These are phyloP conservation scores for Neostethus bicornis DNA, from an alignment of 2,797 vertebrate species.

Conservation along the genomic window DNA sequence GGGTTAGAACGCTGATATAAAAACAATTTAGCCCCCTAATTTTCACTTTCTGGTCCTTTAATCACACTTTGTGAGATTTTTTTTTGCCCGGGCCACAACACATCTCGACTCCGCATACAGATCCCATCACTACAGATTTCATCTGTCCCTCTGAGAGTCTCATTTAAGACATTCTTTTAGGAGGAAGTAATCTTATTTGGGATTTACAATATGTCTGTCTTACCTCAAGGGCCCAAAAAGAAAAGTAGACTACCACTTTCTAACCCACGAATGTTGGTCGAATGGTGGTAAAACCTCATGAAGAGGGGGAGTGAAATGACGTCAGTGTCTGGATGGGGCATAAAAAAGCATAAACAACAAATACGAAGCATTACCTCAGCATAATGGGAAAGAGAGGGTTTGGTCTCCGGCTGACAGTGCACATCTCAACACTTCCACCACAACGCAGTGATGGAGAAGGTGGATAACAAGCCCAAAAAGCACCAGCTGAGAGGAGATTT, in stretches of 20 bases:
- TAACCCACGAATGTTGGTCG: conserved; percentile 45
- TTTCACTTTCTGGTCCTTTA: conserved; percentile 64
- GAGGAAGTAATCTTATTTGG: conserved; percentile 58
- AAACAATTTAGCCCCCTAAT: conserved; percentile 64
- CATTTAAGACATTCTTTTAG: conserved; percentile 55
- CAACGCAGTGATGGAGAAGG: conserved; percentile 40
- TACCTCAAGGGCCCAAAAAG: conserved; percentile 52
- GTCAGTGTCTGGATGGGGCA: conserved; percentile 67
- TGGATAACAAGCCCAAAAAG: conserved; percentile 29
- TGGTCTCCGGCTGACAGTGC: conserved; percentile 53
- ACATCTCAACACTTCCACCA: conserved; percentile 52
- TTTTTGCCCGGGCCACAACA: conserved; percentile 31
- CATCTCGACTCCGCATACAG: conserved; percentile 47
- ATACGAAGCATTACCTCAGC: conserved; percentile 68
- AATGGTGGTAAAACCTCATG: conserved; percentile 63
- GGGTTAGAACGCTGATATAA: conserved; percentile 53
- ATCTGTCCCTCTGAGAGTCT: conserved; percentile 34
- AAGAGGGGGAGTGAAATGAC: conserved; percentile 58
- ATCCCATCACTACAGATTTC: conserved; percentile 34
- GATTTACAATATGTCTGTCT: conserved; percentile 64
- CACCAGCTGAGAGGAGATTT: conserved; percentile 29
- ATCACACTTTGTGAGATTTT: conserved; percentile 53
- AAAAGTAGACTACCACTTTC: conserved; percentile 26
- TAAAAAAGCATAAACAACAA: conserved; percentile 66
- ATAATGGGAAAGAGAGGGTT: conserved; percentile 54